These are phyloP conservation scores for Aphodius granarius DNA, from an alignment of 2,888 invertebrate genomes.

Conservation along the genomic window DNA sequence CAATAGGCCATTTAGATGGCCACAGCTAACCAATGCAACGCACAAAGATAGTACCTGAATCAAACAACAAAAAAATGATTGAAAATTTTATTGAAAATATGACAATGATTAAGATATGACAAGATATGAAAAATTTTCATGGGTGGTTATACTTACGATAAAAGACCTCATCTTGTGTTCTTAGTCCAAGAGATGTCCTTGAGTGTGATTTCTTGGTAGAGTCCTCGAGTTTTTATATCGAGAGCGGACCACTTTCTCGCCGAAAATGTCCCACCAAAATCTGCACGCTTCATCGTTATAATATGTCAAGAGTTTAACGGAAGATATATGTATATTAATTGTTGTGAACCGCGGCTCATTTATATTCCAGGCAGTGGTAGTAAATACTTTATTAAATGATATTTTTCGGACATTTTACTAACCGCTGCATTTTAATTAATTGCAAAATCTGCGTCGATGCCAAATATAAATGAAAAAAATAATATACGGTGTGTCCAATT, in stretches of 20 bases:
- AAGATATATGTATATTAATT: background rate
- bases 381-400: background rate
- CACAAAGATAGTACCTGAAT: slow-evolving; percentile 15
- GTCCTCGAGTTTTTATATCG: background rate
- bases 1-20: slow-evolving; percentile 15
- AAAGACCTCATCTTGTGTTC: background rate
- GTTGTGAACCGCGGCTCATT: background rate
- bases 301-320: background rate
- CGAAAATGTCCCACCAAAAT: background rate
- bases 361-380: background rate
- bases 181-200: background rate
- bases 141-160: background rate
- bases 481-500: too few relatives aligned
- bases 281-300: background rate
- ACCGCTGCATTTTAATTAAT: too few relatives aligned
- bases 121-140: background rate
- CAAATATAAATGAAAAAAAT: too few relatives aligned
- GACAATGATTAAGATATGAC: too few relatives aligned
- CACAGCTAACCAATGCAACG: slow-evolving; percentile 9
- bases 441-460: too few relatives aligned
- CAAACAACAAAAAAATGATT: background rate
- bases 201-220: background rate
- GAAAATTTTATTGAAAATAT: too few relatives aligned
- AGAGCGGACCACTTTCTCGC: background rate
- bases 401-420: too few relatives aligned